Conservation (phyloP, 2,797 vertebrate genomes). For the Microctenopoma lineatum region DNA sequence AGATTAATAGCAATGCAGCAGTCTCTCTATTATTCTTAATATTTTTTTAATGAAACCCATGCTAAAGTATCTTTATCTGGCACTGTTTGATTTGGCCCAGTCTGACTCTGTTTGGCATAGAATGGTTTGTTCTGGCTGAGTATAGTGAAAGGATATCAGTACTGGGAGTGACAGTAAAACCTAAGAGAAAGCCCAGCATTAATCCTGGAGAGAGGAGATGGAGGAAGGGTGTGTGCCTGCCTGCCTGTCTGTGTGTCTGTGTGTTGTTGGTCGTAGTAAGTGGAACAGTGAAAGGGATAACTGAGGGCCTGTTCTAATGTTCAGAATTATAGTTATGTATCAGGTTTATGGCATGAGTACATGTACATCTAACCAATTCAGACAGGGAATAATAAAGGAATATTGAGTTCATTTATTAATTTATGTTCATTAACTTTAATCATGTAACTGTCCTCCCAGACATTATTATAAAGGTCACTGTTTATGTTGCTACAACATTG, state of each 20-base stretch:
- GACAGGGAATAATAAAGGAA: background rate
- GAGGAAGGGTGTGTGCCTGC: conserved; percentile 55
- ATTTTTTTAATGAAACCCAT: conserved; percentile 41
- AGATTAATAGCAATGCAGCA: conserved; percentile 12
- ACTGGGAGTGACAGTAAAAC: conserved; percentile 66
- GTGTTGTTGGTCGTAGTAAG: conserved; percentile 37
- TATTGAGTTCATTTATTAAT: background rate
- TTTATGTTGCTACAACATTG: background rate
- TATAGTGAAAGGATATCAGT: conserved; percentile 64
- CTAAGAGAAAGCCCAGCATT: conserved; percentile 52
- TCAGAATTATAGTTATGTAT: conserved; percentile 1
- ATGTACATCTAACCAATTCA: background rate
- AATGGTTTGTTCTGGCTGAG: conserved; percentile 62
- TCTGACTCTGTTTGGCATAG: conserved; percentile 57
- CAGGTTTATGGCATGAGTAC: background rate
- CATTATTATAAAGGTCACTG: background rate
- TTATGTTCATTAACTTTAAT: conserved; percentile 1
- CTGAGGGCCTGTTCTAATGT: conserved; percentile 16
- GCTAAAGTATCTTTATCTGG: conserved; percentile 43
- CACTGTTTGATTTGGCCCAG: conserved; percentile 63
- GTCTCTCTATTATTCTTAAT: background rate
- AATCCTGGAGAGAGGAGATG: conserved; percentile 61
- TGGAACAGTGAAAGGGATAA: conserved; percentile 27
- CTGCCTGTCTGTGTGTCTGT: conserved; percentile 33
- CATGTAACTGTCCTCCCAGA: background rate